Conservation (phyloP, 2,888 invertebrate species). For the Perdita meconis region DNA sequence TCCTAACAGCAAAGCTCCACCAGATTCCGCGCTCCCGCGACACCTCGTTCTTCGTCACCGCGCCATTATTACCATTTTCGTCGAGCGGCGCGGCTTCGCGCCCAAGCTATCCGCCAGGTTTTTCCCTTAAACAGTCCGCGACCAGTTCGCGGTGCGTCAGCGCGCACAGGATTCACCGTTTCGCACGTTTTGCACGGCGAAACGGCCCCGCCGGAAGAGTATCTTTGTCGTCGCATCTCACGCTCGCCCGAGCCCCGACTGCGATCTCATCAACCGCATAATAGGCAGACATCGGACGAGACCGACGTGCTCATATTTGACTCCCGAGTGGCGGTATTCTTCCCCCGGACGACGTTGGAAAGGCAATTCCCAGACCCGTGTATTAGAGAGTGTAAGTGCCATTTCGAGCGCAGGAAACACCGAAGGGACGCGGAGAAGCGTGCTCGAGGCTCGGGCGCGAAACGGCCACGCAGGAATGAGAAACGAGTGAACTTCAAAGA, state of each 20-base stretch:
- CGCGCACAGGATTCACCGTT: constrained; percentile 24
- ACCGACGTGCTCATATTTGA: constrained; percentile 56
- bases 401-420: constrained; percentile 21
- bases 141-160: constrained; percentile 25
- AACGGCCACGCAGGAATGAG: constrained; percentile 8
- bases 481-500: constrained; percentile 11
- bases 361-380: constrained; percentile 18
- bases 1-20: not conserved
- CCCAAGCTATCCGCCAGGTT: not conserved
- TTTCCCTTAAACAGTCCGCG: constrained; percentile 41
- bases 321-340: constrained; percentile 12
- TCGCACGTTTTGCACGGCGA: constrained; percentile 46
- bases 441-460: not conserved
- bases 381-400: constrained; percentile 16
- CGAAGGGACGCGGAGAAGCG: not conserved
- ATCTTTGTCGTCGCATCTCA: constrained; percentile 52
- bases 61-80: constrained; percentile 45
- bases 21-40: constrained; percentile 6
- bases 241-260: constrained; percentile 34
- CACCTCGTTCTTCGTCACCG: constrained; percentile 20
- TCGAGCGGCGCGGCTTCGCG: constrained; percentile 32
- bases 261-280: constrained; percentile 60
- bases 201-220: constrained; percentile 11
- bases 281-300: constrained; percentile 46
- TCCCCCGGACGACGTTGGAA: constrained; percentile 17